A percentile compares a stretch with the other conserved stretches of the same genome.
phyloP scores from a whole-genome alignment of 2,113 vertebrate species.

The Cyrtonyx montezumae region DNA sequence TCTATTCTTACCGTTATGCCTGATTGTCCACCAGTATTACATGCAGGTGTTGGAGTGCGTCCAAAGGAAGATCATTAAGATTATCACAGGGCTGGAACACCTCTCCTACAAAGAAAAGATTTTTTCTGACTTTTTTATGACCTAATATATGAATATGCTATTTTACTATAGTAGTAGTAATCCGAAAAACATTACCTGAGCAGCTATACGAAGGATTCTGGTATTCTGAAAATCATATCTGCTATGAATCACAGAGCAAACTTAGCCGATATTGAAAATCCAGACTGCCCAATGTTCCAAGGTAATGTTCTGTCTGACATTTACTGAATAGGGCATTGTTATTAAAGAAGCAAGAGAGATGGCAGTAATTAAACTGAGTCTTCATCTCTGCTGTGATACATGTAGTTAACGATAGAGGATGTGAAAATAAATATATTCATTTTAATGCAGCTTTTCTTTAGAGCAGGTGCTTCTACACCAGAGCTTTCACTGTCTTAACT shows the following conservation, averaged over 20 bases:
- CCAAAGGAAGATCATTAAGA: no score
- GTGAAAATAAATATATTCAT: neutral
- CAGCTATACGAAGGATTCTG: neutral
- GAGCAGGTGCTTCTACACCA: neutral
- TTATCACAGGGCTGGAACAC: no score
- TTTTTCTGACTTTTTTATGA: no score
- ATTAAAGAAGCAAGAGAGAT: neutral
- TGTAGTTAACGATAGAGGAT: neutral
- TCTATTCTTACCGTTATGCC: neutral
- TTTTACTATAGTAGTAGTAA: neutral
- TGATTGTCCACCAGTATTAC: neutral
- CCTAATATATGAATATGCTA: conserved; percentile 4
- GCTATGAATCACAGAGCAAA: neutral
- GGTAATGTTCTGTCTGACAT: neutral
- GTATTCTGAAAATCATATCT: conserved; percentile 36
- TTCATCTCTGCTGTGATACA: neutral
- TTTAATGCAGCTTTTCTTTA: neutral
- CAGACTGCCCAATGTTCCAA: neutral
- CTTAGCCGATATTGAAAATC: neutral
- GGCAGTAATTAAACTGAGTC: neutral
- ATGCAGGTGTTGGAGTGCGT: no score
- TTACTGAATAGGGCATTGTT: neutral
- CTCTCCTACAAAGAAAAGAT: no score
- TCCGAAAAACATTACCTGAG: neutral
- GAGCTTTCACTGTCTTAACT: neutral